Percentiles rank a stretch among this genome's conserved stretches.
Evolutionary conservation across 2,113 vertebrate species (phyloP).

Genomic region (Hydropotes inermis): DNA sequence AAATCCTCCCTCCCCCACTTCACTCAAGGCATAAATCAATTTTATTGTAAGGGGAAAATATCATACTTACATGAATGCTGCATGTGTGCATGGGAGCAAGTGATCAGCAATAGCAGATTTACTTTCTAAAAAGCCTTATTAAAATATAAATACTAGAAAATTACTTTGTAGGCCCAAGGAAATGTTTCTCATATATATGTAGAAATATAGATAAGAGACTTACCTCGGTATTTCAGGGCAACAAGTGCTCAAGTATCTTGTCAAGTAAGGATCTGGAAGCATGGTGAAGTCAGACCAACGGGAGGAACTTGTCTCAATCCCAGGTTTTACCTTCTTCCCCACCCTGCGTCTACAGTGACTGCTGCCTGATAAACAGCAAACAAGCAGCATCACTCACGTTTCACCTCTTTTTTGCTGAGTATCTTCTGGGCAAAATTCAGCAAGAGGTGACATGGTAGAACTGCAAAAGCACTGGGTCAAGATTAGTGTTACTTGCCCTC

Average conservation of each 20-base stretch:
- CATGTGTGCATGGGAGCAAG: constrained; percentile 81
- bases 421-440: constrained; percentile 14
- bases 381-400: constrained; percentile 26
- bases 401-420: constrained; percentile 36
- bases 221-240: constrained; percentile 76
- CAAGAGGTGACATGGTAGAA: neutral
- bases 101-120: constrained; percentile 69
- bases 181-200: constrained; percentile 47
- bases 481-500: neutral
- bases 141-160: constrained; percentile 66
- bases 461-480: neutral
- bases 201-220: constrained; percentile 69
- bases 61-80: constrained; percentile 72
- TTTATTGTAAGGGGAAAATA: constrained; percentile 42
- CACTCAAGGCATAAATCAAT: neutral
- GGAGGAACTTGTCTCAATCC: neutral
- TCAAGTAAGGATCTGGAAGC: constrained; percentile 44
- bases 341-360: constrained; percentile 5
- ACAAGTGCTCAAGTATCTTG: constrained; percentile 13
- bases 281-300: constrained; percentile 6
- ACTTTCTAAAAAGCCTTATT: constrained; percentile 80
- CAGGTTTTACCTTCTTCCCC: constrained; percentile 42
- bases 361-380: constrained; percentile 33
- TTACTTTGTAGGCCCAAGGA: constrained; percentile 71
- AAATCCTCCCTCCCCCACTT: neutral